phyloP scores from a whole-genome alignment of 1,140 invertebrate species.

The Mycetomoellerius zeteki region DNA sequence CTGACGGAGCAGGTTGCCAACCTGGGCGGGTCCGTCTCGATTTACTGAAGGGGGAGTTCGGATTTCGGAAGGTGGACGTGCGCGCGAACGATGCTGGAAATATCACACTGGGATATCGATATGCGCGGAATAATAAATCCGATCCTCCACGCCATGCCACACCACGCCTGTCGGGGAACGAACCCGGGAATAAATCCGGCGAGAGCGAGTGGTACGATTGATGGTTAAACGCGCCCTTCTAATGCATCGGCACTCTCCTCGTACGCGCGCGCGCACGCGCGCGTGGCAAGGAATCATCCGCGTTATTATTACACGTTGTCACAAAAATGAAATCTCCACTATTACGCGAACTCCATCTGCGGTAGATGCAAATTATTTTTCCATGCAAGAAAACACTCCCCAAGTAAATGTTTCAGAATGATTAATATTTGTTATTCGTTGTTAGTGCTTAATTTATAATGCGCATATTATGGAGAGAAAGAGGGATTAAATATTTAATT shows the following conservation, averaged over 20 bases:
- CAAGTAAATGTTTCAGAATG: not conserved
- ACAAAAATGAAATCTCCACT: slow-evolving; percentile 16
- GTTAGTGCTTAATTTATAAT: not conserved
- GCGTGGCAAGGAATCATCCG: slow-evolving; percentile 26
- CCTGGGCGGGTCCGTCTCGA: slow-evolving; percentile 45
- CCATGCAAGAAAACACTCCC: not conserved
- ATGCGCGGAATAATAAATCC: slow-evolving; percentile 61
- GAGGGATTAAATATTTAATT: not conserved
- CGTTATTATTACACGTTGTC: slow-evolving; percentile 43
- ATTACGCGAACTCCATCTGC: not conserved
- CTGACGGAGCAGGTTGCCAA: slow-evolving; percentile 57
- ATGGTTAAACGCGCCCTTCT: slow-evolving; percentile 56
- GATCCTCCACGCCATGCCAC: slow-evolving; percentile 23
- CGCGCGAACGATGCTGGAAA: slow-evolving; percentile 23
- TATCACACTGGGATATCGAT: slow-evolving; percentile 51
- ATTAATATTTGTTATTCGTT: slow-evolving; percentile 13
- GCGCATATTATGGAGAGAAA: not conserved
- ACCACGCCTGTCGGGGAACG: slow-evolving; percentile 36
- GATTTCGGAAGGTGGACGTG: slow-evolving; percentile 44
- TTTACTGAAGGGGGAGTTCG: slow-evolving; percentile 35
- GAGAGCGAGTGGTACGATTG: slow-evolving; percentile 57
- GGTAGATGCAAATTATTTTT: slow-evolving; percentile 36
- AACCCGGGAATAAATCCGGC: slow-evolving; percentile 50
- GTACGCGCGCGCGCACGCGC: not conserved
- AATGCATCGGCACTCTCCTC: slow-evolving; percentile 58